Evolutionary conservation across 2,113 vertebrate genomes (phyloP).

Genomic region (Motacilla tschutschensis): DNA sequence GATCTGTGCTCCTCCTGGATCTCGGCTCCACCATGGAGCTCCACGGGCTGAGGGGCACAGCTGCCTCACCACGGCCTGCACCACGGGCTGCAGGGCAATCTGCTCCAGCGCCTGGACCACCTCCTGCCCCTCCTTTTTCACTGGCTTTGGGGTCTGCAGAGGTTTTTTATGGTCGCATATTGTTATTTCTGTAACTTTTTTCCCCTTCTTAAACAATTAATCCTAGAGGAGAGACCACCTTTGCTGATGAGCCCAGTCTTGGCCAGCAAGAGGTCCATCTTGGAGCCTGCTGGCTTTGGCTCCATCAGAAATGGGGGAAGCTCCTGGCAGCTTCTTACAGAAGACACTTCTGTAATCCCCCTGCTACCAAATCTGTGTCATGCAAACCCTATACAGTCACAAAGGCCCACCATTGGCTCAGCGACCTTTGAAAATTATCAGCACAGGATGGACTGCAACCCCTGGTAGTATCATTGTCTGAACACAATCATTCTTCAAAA

Average conservation of each 20-base stretch:
- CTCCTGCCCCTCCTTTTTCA: not conserved
- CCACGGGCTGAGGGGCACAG: not conserved
- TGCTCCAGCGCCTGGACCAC: not conserved
- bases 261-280: fast-evolving
- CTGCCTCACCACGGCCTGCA: not conserved
- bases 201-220: not conserved
- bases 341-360: not conserved
- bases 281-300: not conserved
- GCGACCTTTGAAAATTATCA: not conserved
- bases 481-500: not conserved
- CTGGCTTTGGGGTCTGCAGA: not conserved
- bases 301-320: not conserved
- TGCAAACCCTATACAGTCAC: not conserved
- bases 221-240: not conserved
- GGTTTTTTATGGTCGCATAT: no score
- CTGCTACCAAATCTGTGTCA: not conserved
- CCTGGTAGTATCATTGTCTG: not conserved
- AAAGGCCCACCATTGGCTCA: not conserved
- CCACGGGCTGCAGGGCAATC: not conserved
- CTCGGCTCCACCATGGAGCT: not conserved
- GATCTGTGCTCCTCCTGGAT: not conserved
- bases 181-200: not conserved
- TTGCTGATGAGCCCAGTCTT: fast-evolving
- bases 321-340: not conserved
- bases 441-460: not conserved